A percentile compares a stretch with the other conserved stretches of the same genome.
Evolutionary conservation across 2,797 vertebrate genomes (phyloP).

Genomic region (Molothrus ater): DNA sequence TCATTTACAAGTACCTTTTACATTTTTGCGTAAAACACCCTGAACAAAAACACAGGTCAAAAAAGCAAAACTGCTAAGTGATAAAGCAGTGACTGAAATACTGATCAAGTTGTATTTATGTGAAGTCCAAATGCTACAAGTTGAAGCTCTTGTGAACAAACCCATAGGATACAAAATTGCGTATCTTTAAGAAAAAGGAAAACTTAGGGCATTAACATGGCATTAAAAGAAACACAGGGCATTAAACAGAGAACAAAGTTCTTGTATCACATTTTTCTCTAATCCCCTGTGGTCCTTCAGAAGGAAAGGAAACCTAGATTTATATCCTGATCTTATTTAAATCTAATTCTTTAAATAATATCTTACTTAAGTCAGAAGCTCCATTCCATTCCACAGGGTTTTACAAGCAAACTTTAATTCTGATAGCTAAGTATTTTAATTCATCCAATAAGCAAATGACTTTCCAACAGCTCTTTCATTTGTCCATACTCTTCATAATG

Average conservation of each 20-base stretch:
- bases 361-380: neutral
- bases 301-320: neutral
- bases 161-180: neutral
- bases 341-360: neutral
- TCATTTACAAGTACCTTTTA: neutral
- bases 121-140: neutral
- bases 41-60: neutral
- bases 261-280: neutral
- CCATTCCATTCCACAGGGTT: neutral
- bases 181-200: neutral
- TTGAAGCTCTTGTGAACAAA: neutral
- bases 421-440: neutral
- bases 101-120: neutral
- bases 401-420: neutral
- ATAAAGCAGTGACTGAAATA: neutral
- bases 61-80: neutral
- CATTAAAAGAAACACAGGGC: neutral
- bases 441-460: neutral
- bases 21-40: neutral
- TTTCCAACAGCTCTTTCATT: neutral
- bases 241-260: neutral
- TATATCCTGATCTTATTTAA: neutral
- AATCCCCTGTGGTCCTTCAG: neutral
- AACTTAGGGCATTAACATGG: neutral
- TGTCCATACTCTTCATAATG: neutral